Evolutionary conservation across 64 coral and sea anemone species (phyloP).

Genomic region (Orbicella faveolata): DNA sequence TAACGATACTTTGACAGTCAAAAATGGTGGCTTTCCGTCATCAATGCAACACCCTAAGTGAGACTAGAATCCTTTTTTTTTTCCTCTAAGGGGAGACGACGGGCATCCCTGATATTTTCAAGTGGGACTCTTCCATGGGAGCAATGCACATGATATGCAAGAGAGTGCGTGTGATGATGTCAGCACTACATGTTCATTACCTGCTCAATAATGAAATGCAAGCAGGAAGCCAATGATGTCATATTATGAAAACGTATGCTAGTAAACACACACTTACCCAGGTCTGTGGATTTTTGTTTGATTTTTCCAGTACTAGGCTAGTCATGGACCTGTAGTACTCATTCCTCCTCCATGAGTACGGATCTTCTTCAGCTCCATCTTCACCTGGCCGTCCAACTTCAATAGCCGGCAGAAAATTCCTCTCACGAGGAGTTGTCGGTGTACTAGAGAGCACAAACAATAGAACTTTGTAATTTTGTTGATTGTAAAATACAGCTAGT

Average conservation of each 20-base stretch:
- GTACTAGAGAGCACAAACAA: background rate
- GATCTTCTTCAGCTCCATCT: constrained; percentile 47
- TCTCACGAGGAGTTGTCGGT: constrained; percentile 7
- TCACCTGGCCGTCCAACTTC: background rate
- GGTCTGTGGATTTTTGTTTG: constrained; percentile 45
- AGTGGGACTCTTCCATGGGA: too few species aligned
- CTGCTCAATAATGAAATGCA: too few species aligned
- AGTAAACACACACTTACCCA: constrained; percentile 60
- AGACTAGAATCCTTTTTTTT: too few species aligned
- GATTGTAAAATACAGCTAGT: background rate
- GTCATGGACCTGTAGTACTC: constrained; percentile 82
- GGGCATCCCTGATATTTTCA: too few species aligned
- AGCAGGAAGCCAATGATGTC: too few species aligned
- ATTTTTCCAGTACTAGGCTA: constrained; percentile 68
- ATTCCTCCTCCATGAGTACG: constrained; percentile 55
- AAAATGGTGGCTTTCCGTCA: too few species aligned
- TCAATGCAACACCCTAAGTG: too few species aligned
- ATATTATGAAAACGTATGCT: background rate
- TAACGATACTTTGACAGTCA: too few species aligned
- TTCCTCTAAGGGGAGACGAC: too few species aligned
- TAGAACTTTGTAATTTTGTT: background rate
- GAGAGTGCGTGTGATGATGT: too few species aligned
- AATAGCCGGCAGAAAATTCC: constrained; percentile 56
- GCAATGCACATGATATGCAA: too few species aligned
- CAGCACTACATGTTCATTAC: too few species aligned